A percentile compares a stretch with the other conserved stretches of the same genome.
These are phyloP conservation scores for Cranoglanis bouderius DNA, from an alignment of 2,113 vertebrate species.

Conservation along the genomic window DNA sequence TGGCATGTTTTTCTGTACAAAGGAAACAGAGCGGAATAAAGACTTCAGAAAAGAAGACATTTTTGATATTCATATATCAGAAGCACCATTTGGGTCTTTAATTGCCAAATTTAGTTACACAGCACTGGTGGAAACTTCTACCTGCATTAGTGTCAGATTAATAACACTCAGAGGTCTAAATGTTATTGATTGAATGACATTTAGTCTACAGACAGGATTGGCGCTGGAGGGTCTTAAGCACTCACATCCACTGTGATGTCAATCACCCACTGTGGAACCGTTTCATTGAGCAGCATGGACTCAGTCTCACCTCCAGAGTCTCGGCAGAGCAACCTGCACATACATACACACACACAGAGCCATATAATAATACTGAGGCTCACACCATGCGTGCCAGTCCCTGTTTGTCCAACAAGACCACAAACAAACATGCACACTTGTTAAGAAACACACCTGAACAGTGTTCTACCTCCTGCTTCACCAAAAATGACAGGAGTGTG, in stretches of 20 bases:
- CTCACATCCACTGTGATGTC: conserved; percentile 99
- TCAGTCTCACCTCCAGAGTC: conserved; percentile 98
- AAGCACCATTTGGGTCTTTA: background rate
- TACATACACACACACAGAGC: background rate
- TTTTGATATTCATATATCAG: background rate
- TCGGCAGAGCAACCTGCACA: conserved; percentile 88
- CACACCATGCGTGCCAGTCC: background rate
- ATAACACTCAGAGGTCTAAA: background rate
- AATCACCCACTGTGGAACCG: conserved; percentile 97
- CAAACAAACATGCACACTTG: background rate
- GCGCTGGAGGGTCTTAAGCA: background rate
- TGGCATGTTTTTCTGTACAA: conserved; percentile 96
- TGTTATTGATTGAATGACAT: background rate
- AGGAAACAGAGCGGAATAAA: conserved; percentile 51
- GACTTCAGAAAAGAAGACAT: background rate
- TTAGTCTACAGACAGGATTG: background rate
- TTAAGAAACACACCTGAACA: conserved; percentile 82
- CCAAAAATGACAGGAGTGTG: conserved; percentile 98
- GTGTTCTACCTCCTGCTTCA: conserved; percentile 93
- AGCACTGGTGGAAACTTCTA: background rate
- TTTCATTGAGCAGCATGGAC: conserved; percentile 98
- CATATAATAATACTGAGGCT: background rate
- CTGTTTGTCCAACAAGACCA: background rate
- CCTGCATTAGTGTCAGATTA: background rate
- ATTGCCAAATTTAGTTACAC: no score